These are phyloP conservation scores for Vidua macroura DNA, from an alignment of 2,113 vertebrate species.

Conservation along the genomic window DNA sequence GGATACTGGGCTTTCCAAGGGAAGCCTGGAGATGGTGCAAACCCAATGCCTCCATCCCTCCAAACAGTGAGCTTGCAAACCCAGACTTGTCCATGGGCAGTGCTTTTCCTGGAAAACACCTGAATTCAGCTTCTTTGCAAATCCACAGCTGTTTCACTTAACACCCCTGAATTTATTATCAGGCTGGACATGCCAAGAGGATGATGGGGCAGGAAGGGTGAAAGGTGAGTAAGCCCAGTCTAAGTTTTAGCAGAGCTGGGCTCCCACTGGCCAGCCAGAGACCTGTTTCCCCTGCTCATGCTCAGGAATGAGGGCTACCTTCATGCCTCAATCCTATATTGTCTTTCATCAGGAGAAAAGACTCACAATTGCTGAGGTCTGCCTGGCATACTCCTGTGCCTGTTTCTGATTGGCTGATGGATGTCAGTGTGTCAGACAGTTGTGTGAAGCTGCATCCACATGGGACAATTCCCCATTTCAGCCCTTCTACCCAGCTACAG, in stretches of 20 bases:
- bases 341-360: not conserved
- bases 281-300: not conserved
- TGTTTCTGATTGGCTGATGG: not conserved
- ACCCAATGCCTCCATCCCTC: not conserved
- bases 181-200: not conserved
- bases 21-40: not conserved
- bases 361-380: not conserved
- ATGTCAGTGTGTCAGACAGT: accelerated
- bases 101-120: not conserved
- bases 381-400: not conserved
- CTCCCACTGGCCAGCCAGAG: not conserved
- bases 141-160: not conserved
- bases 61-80: not conserved
- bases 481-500: not conserved
- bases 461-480: not conserved
- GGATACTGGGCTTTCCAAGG: not conserved
- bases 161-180: not conserved
- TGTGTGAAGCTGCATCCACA: not conserved
- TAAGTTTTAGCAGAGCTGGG: not conserved
- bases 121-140: not conserved
- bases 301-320: not conserved
- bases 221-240: not conserved
- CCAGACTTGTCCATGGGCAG: not conserved
- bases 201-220: not conserved
- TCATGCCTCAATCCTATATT: not conserved